Conservation (phyloP, 2,113 vertebrate genomes). For the Cololabis saira region DNA sequence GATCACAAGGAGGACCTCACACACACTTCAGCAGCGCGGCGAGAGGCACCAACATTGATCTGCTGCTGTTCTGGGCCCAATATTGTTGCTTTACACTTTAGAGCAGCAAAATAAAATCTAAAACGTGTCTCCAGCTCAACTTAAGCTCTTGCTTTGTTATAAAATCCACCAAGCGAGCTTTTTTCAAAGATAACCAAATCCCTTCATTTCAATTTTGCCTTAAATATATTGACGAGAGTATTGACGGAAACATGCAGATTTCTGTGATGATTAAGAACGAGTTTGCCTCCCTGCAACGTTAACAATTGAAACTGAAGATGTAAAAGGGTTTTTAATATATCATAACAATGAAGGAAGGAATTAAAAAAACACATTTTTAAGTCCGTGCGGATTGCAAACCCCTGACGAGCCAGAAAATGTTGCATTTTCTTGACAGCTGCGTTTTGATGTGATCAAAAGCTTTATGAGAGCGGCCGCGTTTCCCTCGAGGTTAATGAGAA, state of each 20-base stretch:
- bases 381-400: too few species aligned
- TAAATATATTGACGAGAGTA: background rate
- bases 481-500: background rate
- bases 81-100: too few species aligned
- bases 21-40: constrained; percentile 39
- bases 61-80: too few species aligned
- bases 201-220: constrained; percentile 5
- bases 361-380: background rate
- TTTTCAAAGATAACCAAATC: constrained; percentile 11
- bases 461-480: constrained; percentile 6
- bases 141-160: background rate
- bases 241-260: background rate
- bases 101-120: too few species aligned
- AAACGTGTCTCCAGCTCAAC: too few species aligned
- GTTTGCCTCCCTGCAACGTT: too few species aligned
- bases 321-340: background rate
- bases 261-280: too few species aligned
- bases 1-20: constrained; percentile 64
- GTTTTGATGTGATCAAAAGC: constrained; percentile 13
- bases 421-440: background rate
- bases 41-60: constrained; percentile 20
- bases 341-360: constrained; percentile 8
- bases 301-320: too few species aligned
- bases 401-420: background rate
- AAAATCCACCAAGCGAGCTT: constrained; percentile 1